Percentiles rank a stretch among this genome's conserved stretches.
Evolutionary conservation across 1,140 invertebrate species (phyloP).

Genomic region (Gonioctena quinquepunctata): DNA sequence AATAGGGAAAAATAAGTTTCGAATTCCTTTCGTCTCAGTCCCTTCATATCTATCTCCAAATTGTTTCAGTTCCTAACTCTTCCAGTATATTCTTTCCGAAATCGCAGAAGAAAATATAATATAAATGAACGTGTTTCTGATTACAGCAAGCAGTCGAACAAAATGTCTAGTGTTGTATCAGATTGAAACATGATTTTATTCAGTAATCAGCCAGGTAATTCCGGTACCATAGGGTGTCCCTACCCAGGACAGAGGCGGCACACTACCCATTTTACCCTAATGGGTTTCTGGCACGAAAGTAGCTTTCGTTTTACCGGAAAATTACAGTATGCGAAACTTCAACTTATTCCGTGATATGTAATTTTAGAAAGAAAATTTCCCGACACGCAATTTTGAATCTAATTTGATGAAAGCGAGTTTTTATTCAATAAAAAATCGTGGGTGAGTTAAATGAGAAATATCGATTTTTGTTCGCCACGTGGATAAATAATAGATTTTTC

Average conservation of each 20-base stretch:
- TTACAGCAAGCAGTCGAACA: neutral
- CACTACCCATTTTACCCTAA: conserved; percentile 25
- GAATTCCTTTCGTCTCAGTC: too few species aligned
- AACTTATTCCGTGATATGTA: conserved; percentile 41
- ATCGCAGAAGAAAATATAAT: too few species aligned
- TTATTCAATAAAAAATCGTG: too few species aligned
- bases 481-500: too few species aligned
- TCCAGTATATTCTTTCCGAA: too few species aligned
- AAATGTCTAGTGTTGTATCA: conserved; percentile 4
- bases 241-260: conserved; percentile 33
- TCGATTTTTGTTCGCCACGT: too few species aligned
- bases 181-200: conserved; percentile 38
- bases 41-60: too few species aligned
- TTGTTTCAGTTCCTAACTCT: too few species aligned
- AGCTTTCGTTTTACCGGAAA: conserved; percentile 30
- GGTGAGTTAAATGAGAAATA: too few species aligned
- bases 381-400: conserved; percentile 24
- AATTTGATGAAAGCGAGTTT: conserved; percentile 15
- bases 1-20: too few species aligned
- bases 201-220: conserved; percentile 39
- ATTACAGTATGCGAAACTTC: conserved; percentile 43
- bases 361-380: conserved; percentile 37
- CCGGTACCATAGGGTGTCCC: conserved; percentile 44
- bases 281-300: conserved; percentile 32
- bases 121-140: neutral